A percentile compares a stretch with the other conserved stretches of the same genome.
These are phyloP conservation scores for Myxocyprinus asiaticus DNA, from an alignment of 2,113 vertebrate species.

Conservation along the genomic window DNA sequence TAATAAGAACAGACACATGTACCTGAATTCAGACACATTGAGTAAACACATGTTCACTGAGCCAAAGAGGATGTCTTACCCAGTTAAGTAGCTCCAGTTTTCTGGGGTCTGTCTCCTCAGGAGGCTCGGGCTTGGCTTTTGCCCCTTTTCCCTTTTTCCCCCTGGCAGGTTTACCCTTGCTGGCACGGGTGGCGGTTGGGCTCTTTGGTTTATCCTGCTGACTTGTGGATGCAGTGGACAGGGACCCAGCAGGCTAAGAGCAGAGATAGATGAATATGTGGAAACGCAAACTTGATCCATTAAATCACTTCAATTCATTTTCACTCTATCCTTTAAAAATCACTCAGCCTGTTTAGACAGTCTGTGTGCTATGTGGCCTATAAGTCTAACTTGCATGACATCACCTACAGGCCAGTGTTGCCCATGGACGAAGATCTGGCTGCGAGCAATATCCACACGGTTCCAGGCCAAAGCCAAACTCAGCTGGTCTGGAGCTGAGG, in stretches of 20 bases:
- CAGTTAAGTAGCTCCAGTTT: slow-evolving; percentile 92
- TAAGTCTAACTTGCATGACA: not conserved
- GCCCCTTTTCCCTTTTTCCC: slow-evolving; percentile 84
- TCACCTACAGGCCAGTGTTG: slow-evolving; percentile 64
- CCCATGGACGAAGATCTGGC: slow-evolving; percentile 95
- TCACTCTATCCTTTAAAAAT: not conserved
- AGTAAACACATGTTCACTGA: not conserved
- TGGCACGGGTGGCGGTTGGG: slow-evolving; percentile 60
- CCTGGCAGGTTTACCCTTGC: slow-evolving; percentile 82
- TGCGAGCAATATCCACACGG: slow-evolving; percentile 93
- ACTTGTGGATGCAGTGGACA: slow-evolving; percentile 70
- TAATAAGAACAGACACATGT: no score
- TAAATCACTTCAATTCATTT: not conserved
- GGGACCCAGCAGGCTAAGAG: slow-evolving; percentile 83
- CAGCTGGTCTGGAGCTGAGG: slow-evolving; percentile 91
- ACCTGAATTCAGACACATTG: no score
- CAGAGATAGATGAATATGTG: slow-evolving; percentile 1
- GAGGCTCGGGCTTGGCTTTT: slow-evolving; percentile 84
- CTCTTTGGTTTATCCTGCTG: slow-evolving; percentile 81
- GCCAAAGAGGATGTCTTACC: slow-evolving; percentile 67
- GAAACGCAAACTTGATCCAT: not conserved
- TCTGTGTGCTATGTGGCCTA: not conserved
- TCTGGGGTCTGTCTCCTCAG: slow-evolving; percentile 92
- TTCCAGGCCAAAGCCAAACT: slow-evolving; percentile 97
- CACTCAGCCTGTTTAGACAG: not conserved